Base-by-base conservation (phyloP, 2,888 invertebrate genomes). In the Hemicrepidius hirtus region DNA sequence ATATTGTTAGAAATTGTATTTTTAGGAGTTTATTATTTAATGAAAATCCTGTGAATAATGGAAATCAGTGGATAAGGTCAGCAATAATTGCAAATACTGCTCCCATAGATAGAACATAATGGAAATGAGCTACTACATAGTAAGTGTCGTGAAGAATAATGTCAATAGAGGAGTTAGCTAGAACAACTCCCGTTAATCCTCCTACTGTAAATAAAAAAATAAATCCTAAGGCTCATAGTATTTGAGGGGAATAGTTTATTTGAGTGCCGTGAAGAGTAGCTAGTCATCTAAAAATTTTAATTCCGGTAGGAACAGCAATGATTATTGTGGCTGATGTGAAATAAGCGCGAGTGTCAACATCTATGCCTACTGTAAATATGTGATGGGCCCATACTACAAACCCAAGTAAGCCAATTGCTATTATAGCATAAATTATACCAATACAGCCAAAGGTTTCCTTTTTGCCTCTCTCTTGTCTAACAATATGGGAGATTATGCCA, bases 311-410 rank as follows among this genome's bases (percentile, higher is more conserved):
- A 0, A 95, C 90, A 0, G 94, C 94, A 93, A 95, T 95, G 90
- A 95, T 93, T 91, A 94, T 94, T 16, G 94, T 95, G 0, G 94
- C 94, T 53, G 94, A 92, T 0, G 94, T 95, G 85, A 95, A 95
- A 85, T 95, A 95, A 20, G 94, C 94, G 86, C 94, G 93, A 0
- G 93, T 94, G 86, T 95, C 94, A 72, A 94, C 91, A 87, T 95
- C 94, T 90, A 95, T 92, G 0, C 95, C 94, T 37, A 95, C 91
- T 1, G 94, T 94, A 86, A 95, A 95, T 90, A 95, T 95, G 84
- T 95, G 94, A 84, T 95, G 95, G 9, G 94, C 93, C 89, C 94
- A 94, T 0, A 95, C 94, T 86, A 95, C 90, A 90, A 95, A 95
- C 78, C 94, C 94, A 88, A 95, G 85, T 82, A 94, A 85, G 13